These are phyloP conservation scores for Frieseomelitta varia DNA, from an alignment of 1,140 invertebrate species.

Conservation along the genomic window DNA sequence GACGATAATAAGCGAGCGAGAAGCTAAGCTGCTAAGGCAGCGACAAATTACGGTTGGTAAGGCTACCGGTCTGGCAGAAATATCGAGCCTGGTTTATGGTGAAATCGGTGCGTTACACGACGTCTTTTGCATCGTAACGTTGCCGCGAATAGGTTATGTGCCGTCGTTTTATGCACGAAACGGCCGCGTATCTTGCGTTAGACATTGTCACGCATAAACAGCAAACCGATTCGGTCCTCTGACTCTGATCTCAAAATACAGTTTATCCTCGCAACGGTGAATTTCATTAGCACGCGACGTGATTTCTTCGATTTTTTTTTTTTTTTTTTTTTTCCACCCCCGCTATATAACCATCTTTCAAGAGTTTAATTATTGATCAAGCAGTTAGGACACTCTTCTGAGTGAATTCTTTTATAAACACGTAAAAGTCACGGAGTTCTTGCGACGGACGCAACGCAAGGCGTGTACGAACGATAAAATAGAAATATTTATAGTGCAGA, in stretches of 20 bases:
- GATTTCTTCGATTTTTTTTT: neutral
- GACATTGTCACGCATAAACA: conserved; percentile 21
- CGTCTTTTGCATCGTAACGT: neutral
- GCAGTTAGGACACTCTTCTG: neutral
- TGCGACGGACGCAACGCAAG: neutral
- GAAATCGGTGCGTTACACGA: conserved; percentile 35
- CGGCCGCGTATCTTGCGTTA: conserved; percentile 2
- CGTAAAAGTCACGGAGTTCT: too few species aligned
- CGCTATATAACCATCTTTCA: too few species aligned
- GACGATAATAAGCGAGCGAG: conserved; percentile 32
- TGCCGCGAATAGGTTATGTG: neutral
- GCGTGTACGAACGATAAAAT: neutral
- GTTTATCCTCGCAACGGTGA: neutral
- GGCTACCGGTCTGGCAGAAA: conserved; percentile 18
- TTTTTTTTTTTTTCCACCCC: too few species aligned
- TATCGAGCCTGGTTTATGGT: conserved; percentile 40
- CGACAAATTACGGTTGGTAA: conserved; percentile 37
- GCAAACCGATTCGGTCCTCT: neutral
- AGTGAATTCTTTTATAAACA: neutral
- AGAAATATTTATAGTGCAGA: neutral
- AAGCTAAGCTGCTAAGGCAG: conserved; percentile 9
- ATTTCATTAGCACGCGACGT: neutral
- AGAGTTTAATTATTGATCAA: neutral
- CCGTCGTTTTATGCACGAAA: conserved; percentile 5
- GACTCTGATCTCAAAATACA: neutral